Evolutionary conservation across 37 sponge, comb jelly and placozoan species (phyloP), one percentile per base, ranked within the genome.

Genomic region (Eunapius fragilis): DNA sequence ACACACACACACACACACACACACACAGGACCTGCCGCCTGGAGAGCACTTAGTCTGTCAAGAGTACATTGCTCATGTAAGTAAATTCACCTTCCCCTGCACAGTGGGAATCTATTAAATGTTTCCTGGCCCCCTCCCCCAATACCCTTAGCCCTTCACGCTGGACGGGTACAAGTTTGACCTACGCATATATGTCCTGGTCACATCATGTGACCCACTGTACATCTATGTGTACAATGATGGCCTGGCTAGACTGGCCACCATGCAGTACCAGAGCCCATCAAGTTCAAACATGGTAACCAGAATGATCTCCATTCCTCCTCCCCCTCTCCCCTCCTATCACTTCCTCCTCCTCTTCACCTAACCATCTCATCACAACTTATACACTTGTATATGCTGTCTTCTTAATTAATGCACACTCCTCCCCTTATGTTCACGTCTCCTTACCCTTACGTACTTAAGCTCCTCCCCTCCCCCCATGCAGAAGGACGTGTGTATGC

Each of bases 91-190:
- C n/a, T 48, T 23, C 67, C 38, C 25, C 6, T 27, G 25, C 48
- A n/a, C 6, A 25, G 37, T 47, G 10, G 13, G 69, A 2, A 19
- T 47, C 41, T 10, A 24, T 23, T n/a, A n/a, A 77, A 12, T 77
- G 38, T n/a, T 2, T 30, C 9, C 6, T 41, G 6, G 3, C 41
- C 3, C 3, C 3, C 6, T 41, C 41, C 41, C 41, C 6, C 41
- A 50, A 28, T 30, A 31, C 28, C 7, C 83, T 12, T 79, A 99
- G 98, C 98, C 99, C 14, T 92, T 99, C 77, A 77, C 94, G 2
- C 81, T 99, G 4, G 99, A 99, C 87, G 90, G 89, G 72, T 97
- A 93, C 87, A 99, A 99, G 88, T 97, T 99, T 82, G 99, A 99
- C 50, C 84, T 97, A 3, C 89, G 99, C 24, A 89, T 99, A 24